A percentile compares a stretch with the other conserved stretches of the same genome.
Conservation (phyloP, 2,888 invertebrate genomes). For the Eretmocerus hayati region DNA sequence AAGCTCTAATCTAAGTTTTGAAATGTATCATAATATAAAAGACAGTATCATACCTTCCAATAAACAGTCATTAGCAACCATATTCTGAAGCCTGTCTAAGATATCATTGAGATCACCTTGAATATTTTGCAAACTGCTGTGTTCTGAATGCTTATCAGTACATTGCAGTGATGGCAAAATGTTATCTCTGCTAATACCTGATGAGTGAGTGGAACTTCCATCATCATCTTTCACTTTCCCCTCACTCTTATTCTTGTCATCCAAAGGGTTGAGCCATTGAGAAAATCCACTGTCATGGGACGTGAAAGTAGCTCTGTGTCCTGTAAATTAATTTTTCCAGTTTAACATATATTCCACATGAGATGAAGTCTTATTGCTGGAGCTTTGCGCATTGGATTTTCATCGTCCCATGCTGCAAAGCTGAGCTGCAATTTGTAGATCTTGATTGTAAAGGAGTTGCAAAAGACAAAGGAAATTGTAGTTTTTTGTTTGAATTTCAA, state of each 20-base stretch:
- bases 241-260: conserved; percentile 19
- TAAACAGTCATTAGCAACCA: conserved; percentile 62
- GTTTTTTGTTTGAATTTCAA: too few species aligned
- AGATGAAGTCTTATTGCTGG: too few species aligned
- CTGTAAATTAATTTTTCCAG: too few species aligned
- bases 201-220: conserved; percentile 25
- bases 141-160: conserved; percentile 42
- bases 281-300: conserved; percentile 40
- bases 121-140: conserved; percentile 46
- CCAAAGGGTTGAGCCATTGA: conserved; percentile 37
- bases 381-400: too few species aligned
- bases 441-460: too few species aligned
- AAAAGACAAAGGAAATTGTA: too few species aligned
- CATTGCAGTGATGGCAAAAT: conserved; percentile 40
- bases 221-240: conserved; percentile 28
- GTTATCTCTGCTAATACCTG: conserved; percentile 34
- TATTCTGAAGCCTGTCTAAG: conserved; percentile 62
- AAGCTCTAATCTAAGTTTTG: too few species aligned
- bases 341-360: too few species aligned
- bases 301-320: conserved; percentile 15
- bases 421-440: too few species aligned
- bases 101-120: conserved; percentile 65
- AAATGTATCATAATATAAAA: too few species aligned
- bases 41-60: conserved; percentile 61
- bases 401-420: too few species aligned